Base-by-base conservation (phyloP, 2,113 vertebrate genomes). In the Acrocephalus kingi region DNA sequence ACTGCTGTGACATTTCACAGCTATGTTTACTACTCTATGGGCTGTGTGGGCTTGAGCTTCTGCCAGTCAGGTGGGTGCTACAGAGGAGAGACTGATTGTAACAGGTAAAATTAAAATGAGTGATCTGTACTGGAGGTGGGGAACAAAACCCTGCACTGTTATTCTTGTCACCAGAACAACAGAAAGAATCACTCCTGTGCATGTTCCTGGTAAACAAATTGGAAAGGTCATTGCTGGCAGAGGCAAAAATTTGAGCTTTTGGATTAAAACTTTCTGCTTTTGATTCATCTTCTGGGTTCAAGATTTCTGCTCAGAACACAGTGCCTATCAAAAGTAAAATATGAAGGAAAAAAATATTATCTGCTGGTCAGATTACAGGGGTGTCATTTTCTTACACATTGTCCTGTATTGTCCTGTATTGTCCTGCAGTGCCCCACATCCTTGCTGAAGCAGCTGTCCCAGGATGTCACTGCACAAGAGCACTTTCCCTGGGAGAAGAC, bases 11-110 rank as follows among this genome's bases (percentile, higher is more conserved):
- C 25, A 83, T 74, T 86, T 88, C 79, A 54, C 41, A 73, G 63
- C 21, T 80, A 9, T 22, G 59, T 92, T 95, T 88, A 54, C 62
- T 85, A 64, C 59, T 64, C 79, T 13, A 0, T 7, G 27, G 89
- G 52, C 33, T 87, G 56, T 37, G 67, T 79, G 80, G 63, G 63
- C n/a, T 92, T 73, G n/a, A 72, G 88, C 23, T 84, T 77, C 84
- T 95, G 84, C 49, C 62, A 76, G 56, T 54, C 85, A 61, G 71
- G 22, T 37, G 48, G n/a, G 69, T 64, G 31, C 56, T 71, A 3
- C 22, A 55, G 80, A 74, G 31, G 16, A 91, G 39, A 71, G 19
- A 58, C 35, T 48, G 69, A 27, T 6, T 49, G 28, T 5, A 83
- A 66, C n/a, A 73, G 55, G 67, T 49, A 56, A 85, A 90, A 93